phyloP scores from a whole-genome alignment of 2,888 invertebrate species.

The Pyrochroa serraticornis region DNA sequence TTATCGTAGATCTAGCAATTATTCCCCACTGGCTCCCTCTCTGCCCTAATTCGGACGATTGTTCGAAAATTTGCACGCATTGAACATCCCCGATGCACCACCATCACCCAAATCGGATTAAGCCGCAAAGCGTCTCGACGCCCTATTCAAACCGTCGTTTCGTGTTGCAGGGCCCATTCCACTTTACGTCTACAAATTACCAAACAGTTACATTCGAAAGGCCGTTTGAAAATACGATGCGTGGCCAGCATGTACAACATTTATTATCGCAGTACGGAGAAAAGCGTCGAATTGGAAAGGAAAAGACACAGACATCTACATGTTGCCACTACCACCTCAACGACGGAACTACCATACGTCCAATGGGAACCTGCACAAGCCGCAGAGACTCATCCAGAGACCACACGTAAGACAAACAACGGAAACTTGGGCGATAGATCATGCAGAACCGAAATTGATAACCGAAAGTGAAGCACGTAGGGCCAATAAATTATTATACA shows the following conservation, averaged over 20 bases:
- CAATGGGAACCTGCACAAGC: slow-evolving; percentile 1
- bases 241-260: slow-evolving; percentile 69
- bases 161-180: slow-evolving; percentile 48
- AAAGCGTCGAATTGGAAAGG: slow-evolving; percentile 66
- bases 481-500: no score
- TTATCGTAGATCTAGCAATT: no score
- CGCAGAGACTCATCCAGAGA: slow-evolving; percentile 1
- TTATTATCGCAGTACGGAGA: slow-evolving; percentile 72
- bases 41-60: no score
- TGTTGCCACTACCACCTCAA: neutral
- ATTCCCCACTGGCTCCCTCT: no score
- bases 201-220: slow-evolving; percentile 48
- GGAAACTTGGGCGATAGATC: no score
- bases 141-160: neutral
- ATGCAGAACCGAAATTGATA: no score
- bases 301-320: slow-evolving; percentile 20
- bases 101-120: slow-evolving; percentile 7
- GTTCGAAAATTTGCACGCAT: no score
- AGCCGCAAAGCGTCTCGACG: slow-evolving; percentile 12
- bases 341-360: slow-evolving; percentile 6
- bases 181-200: slow-evolving; percentile 49
- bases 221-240: slow-evolving; percentile 64
- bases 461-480: no score
- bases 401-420: neutral
- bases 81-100: no score